Base-by-base conservation (phyloP, 1,140 invertebrate genomes). In the Drosophila sp. region DNA sequence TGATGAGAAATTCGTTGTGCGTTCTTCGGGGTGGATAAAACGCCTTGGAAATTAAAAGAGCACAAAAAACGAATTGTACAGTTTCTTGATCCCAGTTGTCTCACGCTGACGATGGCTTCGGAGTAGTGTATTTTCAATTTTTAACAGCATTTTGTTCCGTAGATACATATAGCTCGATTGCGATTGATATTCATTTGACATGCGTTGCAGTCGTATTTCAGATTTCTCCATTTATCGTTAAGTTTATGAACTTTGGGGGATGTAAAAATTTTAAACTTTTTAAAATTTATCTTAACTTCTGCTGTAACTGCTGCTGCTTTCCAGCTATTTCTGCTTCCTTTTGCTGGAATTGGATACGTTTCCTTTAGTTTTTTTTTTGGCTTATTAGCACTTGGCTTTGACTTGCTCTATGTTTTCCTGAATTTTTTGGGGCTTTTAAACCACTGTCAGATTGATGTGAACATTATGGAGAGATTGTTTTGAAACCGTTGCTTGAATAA, bases 51-150 rank as follows among this genome's bases (percentile, higher is more conserved):
- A 92, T 95, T 96, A 96, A 93, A 96, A 96, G 92, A 96, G 94
- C 56, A 96, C 96, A 91, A 96, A 96, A 93, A 96, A 96, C 54
- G 95, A 96, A 92, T 96, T 96, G 92, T 96, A 96, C 91, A 96
- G 92, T 93, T 96, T 96, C 92, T 96, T 96, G 79, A 96, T 96
- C 41, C 96, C 96, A 21, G 95, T 96, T 34, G 95, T 96, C 91
- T 96, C 96, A 78, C 95, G 93, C 92, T 96, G 95, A 91, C 95
- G 94, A 91, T 96, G 95, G 91, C 95, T 95, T 92, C 96, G 95
- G 48, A 96, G 94, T 81, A 96, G 94, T 91, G 94, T 94, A 84
- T 94, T 95, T 92, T 95, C 94, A 79, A 94, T 94, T 92, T 93
- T 94, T 91, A 94, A 89, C 87, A 95, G 93, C 94, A 94, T 94